Base-by-base conservation (phyloP, 1,140 invertebrate species). In the Phenacoccus solenopsis region DNA sequence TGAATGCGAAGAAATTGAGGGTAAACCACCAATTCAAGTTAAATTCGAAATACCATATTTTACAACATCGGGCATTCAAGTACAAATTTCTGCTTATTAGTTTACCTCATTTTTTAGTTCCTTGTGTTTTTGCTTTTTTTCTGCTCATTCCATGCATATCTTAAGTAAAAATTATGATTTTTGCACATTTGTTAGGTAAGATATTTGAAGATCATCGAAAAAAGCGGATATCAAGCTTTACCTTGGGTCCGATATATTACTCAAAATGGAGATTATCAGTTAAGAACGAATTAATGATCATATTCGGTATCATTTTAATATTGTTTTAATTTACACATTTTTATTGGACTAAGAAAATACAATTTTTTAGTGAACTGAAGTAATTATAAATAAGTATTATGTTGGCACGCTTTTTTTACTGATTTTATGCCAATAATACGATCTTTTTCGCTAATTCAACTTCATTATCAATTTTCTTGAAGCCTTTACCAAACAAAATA, bases 1-100 rank as follows among this genome's bases (percentile, higher is more conserved):
- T 12, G 89, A 90, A 76, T 90, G 90, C 76, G 96, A 98, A 77
- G 96, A 99, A 74, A 83, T 86, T 10, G 97, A 99, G 81, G 96
- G 95, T 0, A 95, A 95, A 78, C 96, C 96, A 32, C 98, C 98
- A 0, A 99, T 99, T 74, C 91, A 96, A 81, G 96, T 99, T 3
- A 96, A 96, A 81, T 99, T 99, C 83, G 98, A 99, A 83, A 99
- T 99, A 76, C 98, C 98, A 0, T 99, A 99, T 76, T 99, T 99
- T 75, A 99, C 97, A 0, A 98, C 97, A 59, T 98, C 96, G 22
- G 98, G 98, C 3, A 98, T 99, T 76, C 97, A 99, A 85, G 90
- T 91, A 78, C 32, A 67, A 12, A 38, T 25, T 68, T 71, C 32
- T 69, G 30, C 10, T 9, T 68, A 32, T 68, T 59, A 28, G 10